These are phyloP conservation scores for Idaea straminata DNA, from an alignment of 2,888 invertebrate species.

Conservation along the genomic window DNA sequence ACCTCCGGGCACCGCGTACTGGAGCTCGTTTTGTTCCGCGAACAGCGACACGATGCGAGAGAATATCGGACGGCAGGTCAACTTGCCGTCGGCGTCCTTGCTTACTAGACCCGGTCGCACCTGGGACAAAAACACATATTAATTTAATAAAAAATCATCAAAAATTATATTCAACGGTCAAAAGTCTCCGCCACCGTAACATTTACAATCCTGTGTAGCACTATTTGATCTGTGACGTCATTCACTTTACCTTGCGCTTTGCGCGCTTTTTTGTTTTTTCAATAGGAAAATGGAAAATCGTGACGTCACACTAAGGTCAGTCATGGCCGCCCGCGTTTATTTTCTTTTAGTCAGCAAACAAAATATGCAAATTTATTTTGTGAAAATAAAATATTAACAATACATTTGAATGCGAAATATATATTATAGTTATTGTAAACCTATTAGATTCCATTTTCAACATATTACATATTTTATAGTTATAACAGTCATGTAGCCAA, in stretches of 20 bases:
- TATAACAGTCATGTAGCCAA: no score
- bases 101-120: conserved; percentile 97
- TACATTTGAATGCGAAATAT: no score
- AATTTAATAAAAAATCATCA: background rate
- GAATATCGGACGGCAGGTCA: conserved; percentile 97
- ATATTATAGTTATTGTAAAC: background rate
- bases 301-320: no score
- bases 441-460: background rate
- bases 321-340: no score
- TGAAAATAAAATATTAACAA: no score
- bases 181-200: no score
- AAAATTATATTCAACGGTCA: background rate
- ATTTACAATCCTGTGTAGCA: no score
- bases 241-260: background rate
- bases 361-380: no score
- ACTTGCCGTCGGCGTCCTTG: conserved; percentile 96
- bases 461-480: no score
- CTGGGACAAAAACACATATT: conserved; percentile 39
- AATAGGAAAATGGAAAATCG: no score
- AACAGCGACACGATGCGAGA: conserved; percentile 98
- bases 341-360: no score
- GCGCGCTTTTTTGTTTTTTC: no score
- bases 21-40: conserved; percentile 98
- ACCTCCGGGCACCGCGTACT: conserved; percentile 99
- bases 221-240: background rate